Conservation (phyloP, 2,113 vertebrate species). For the Sceloporus undulatus region DNA sequence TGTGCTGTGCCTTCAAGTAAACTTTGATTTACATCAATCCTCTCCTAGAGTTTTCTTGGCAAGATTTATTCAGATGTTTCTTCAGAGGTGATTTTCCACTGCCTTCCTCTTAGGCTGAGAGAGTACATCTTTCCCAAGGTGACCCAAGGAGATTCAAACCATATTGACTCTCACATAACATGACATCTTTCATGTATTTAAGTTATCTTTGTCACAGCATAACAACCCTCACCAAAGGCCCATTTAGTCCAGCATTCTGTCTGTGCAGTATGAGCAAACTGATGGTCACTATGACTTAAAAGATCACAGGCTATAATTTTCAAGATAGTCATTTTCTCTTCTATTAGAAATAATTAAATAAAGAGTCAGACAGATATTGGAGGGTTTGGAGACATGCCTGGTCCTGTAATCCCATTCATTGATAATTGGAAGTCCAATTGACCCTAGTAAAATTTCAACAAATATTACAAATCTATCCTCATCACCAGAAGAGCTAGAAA, state of each 20-base stretch:
- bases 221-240: not conserved
- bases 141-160: too few species aligned
- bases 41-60: too few species aligned
- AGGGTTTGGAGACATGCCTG: not conserved
- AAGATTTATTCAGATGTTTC: too few species aligned
- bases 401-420: not conserved
- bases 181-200: not conserved
- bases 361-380: not conserved
- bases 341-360: not conserved
- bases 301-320: not conserved
- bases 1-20: not conserved
- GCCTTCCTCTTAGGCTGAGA: too few species aligned
- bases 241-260: not conserved
- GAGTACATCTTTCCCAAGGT: too few species aligned
- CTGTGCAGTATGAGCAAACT: not conserved
- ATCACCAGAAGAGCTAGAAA: not conserved
- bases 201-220: not conserved
- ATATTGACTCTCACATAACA: not conserved
- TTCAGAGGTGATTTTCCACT: too few species aligned
- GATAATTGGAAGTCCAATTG: not conserved
- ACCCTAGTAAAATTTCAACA: not conserved
- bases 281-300: not conserved
- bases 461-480: not conserved
- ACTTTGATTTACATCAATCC: too few species aligned
- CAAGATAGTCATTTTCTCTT: not conserved